Evolutionary conservation across 2,888 invertebrate genomes (phyloP).

Genomic region (Dicyrtomina minuta): DNA sequence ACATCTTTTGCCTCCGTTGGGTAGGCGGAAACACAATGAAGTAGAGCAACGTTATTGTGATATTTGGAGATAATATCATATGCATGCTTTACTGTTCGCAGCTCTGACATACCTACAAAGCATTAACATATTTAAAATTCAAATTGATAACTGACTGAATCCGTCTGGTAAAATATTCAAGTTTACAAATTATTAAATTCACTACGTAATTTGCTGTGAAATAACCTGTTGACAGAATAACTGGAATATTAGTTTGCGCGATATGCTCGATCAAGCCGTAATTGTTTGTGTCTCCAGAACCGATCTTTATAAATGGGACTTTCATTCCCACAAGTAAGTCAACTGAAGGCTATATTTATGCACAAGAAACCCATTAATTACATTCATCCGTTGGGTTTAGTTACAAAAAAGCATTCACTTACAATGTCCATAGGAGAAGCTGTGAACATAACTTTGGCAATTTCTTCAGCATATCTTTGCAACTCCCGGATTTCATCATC

Average conservation of each 20-base stretch:
- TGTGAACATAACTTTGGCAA: conserved; percentile 68
- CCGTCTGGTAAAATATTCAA: too few species aligned
- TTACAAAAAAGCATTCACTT: conserved; percentile 49
- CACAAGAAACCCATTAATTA: not conserved
- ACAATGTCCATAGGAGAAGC: conserved; percentile 82
- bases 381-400: not conserved
- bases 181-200: too few species aligned
- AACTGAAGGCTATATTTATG: conserved; percentile 64
- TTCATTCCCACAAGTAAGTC: conserved; percentile 66
- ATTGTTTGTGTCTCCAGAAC: conserved; percentile 81
- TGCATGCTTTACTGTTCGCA: conserved; percentile 66
- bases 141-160: too few species aligned
- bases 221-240: conserved; percentile 72
- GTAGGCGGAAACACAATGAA: conserved; percentile 79
- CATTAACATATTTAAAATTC: too few species aligned
- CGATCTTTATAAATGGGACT: conserved; percentile 80
- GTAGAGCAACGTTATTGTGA: conserved; percentile 65
- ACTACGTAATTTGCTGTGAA: not conserved
- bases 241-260: conserved; percentile 64
- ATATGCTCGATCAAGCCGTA: conserved; percentile 69
- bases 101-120: conserved; percentile 69
- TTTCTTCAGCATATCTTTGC: conserved; percentile 64
- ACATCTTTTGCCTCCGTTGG: conserved; percentile 70
- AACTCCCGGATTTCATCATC: conserved; percentile 67
- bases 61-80: conserved; percentile 64